A percentile compares a stretch with the other conserved stretches of the same genome.
These are phyloP conservation scores for Diplolepis rosae DNA, from an alignment of 2,888 invertebrate species.

Conservation along the genomic window DNA sequence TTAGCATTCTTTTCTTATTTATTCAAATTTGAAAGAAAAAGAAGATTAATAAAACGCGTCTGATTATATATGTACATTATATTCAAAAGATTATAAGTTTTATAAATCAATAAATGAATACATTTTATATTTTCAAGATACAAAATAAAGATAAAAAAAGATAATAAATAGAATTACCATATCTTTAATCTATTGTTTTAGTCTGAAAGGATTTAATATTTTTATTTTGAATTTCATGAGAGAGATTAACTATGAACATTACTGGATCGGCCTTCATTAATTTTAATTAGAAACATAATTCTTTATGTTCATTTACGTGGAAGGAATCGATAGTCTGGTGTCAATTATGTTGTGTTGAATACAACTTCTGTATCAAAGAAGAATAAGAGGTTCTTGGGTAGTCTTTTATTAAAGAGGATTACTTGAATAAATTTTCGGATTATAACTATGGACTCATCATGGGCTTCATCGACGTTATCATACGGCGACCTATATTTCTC, in stretches of 20 bases:
- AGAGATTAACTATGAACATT: not conserved
- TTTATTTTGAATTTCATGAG: not conserved
- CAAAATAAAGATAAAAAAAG: too few species aligned
- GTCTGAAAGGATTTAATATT: not conserved
- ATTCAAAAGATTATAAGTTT: too few species aligned
- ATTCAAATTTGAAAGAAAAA: too few species aligned
- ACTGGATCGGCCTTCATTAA: not conserved
- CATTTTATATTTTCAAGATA: too few species aligned
- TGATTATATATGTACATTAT: too few species aligned
- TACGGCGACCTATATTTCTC: constrained; percentile 22
- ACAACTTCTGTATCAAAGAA: constrained; percentile 1
- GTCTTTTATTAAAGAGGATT: constrained; percentile 20
- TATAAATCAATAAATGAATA: too few species aligned
- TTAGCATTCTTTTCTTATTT: too few species aligned
- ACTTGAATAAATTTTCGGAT: constrained; percentile 16
- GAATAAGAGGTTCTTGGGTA: not conserved
- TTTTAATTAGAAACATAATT: constrained; percentile 19
- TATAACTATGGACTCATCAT: constrained; percentile 21
- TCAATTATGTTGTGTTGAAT: not conserved
- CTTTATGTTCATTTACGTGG: not conserved
- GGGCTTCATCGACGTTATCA: constrained; percentile 23
- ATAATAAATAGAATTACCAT: too few species aligned
- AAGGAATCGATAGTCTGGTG: not conserved
- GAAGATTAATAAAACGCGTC: too few species aligned
- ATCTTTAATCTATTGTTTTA: not conserved